Conservation (phyloP, 2,888 invertebrate genomes). For the Scrobipalpa atriplicella region DNA sequence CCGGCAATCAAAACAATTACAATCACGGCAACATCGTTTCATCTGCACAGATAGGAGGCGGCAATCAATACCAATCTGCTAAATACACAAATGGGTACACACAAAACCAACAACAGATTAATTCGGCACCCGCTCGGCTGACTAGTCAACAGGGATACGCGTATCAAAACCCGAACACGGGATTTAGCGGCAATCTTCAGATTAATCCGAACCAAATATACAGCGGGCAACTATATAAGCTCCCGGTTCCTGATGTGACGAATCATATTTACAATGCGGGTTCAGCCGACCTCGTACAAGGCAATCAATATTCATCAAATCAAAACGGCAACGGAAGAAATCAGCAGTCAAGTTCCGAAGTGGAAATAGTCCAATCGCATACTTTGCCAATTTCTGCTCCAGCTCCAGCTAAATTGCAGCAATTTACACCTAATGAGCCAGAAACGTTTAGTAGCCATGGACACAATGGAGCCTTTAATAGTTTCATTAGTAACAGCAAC, state of each 20-base stretch:
- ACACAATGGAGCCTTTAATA: slow-evolving; percentile 46
- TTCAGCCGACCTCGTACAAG: slow-evolving; percentile 45
- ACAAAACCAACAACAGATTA: slow-evolving; percentile 47
- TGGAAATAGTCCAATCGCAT: slow-evolving; percentile 63
- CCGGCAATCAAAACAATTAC: slow-evolving; percentile 44
- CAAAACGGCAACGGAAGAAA: slow-evolving; percentile 40
- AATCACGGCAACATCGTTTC: slow-evolving; percentile 42
- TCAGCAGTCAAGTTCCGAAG: slow-evolving; percentile 49
- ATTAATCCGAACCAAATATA: slow-evolving; percentile 50
- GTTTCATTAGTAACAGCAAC: slow-evolving; percentile 55
- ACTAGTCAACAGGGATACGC: slow-evolving; percentile 28
- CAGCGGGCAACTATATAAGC: slow-evolving; percentile 73
- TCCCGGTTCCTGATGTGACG: slow-evolving; percentile 72
- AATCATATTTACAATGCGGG: slow-evolving; percentile 64
- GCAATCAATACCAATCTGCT: slow-evolving; percentile 42
- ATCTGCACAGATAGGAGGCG: slow-evolving; percentile 40
- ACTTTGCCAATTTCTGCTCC: slow-evolving; percentile 49
- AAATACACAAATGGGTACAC: slow-evolving; percentile 39
- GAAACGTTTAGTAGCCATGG: slow-evolving; percentile 54
- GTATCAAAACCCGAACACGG: slow-evolving; percentile 44
- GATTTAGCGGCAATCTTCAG: slow-evolving; percentile 38
- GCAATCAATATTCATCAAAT: slow-evolving; percentile 43
- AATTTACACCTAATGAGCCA: slow-evolving; percentile 46
- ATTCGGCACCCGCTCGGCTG: slow-evolving; percentile 43
- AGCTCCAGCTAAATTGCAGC: slow-evolving; percentile 54